phyloP scores from a whole-genome alignment of 2,797 vertebrate genomes.

The Melanitta fusca region DNA sequence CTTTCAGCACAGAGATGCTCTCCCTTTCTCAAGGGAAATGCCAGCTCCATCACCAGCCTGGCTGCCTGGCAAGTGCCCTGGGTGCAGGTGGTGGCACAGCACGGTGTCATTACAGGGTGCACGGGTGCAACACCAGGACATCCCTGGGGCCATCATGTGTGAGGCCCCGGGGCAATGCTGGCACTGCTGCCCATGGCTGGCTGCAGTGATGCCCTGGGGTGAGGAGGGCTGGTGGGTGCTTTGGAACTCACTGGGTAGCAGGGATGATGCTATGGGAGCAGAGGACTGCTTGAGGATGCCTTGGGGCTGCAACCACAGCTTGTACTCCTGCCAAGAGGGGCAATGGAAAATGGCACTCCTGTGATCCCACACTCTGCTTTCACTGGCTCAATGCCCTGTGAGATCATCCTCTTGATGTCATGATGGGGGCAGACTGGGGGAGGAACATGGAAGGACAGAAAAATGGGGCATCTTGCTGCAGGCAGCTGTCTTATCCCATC shows the following conservation, averaged over 20 bases:
- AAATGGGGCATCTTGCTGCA: accelerated
- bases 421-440: not conserved
- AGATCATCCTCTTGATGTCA: not conserved
- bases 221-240: not conserved
- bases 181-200: not conserved
- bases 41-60: accelerated
- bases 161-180: accelerated
- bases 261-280: not conserved
- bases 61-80: accelerated
- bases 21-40: not conserved
- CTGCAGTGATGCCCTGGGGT: accelerated
- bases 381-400: not conserved
- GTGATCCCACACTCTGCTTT: not conserved
- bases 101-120: accelerated
- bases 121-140: accelerated
- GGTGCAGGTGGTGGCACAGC: accelerated
- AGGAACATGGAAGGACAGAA: not conserved
- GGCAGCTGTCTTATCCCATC: not conserved
- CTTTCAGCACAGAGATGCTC: not conserved
- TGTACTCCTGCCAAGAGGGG: not conserved
- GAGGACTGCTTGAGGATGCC: accelerated
- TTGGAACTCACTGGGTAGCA: not conserved
- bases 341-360: not conserved
- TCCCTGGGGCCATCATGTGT: accelerated
- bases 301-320: not conserved